phyloP scores from a whole-genome alignment of 2,888 invertebrate species.

The Malacosoma neustria region DNA sequence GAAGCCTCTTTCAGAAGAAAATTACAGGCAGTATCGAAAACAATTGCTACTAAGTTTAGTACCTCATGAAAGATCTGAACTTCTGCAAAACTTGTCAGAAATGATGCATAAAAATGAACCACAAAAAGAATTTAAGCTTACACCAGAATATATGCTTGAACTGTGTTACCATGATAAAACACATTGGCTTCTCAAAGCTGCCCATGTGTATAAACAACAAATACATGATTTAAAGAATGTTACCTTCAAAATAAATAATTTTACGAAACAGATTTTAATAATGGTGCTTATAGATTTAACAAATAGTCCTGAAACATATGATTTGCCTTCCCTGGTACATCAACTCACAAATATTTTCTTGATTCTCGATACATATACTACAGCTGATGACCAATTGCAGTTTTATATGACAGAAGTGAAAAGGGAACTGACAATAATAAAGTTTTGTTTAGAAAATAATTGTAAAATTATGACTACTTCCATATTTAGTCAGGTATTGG shows the following conservation, averaged over 20 bases:
- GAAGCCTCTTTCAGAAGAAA: constrained; percentile 44
- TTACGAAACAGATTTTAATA: constrained; percentile 65
- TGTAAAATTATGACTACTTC: constrained; percentile 68
- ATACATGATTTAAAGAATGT: constrained; percentile 62
- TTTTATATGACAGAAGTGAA: constrained; percentile 67
- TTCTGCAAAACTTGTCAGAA: constrained; percentile 42
- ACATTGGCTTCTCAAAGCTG: constrained; percentile 66
- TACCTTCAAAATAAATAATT: constrained; percentile 64
- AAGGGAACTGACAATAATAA: constrained; percentile 61
- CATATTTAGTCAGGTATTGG: constrained; percentile 57
- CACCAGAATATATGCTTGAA: constrained; percentile 67
- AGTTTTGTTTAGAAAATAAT: constrained; percentile 66
- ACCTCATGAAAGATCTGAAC: constrained; percentile 47
- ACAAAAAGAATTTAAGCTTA: constrained; percentile 57
- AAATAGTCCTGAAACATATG: constrained; percentile 61
- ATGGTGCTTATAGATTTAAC: constrained; percentile 67
- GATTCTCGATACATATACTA: constrained; percentile 57
- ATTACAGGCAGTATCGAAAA: constrained; percentile 51
- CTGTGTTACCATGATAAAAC: constrained; percentile 63
- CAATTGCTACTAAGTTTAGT: constrained; percentile 59
- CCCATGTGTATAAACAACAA: constrained; percentile 56
- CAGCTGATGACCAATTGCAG: constrained; percentile 54
- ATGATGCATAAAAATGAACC: constrained; percentile 54
- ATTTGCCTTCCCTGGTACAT: constrained; percentile 54
- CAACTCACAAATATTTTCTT: constrained; percentile 65